Evolutionary conservation across 2,888 invertebrate genomes (phyloP).

Genomic region (Chydorus sphaericus): DNA sequence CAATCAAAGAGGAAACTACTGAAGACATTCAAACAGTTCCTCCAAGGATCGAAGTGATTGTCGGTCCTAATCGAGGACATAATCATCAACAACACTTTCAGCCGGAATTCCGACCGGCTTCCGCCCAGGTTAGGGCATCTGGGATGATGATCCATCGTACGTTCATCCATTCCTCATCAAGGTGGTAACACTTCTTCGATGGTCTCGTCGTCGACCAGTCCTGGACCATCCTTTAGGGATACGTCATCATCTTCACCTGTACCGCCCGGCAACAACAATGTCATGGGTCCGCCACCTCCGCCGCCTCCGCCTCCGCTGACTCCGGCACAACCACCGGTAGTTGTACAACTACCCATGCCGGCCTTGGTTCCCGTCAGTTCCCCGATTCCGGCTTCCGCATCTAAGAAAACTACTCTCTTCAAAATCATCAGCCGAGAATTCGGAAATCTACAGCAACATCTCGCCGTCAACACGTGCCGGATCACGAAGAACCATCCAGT

Average conservation of each 20-base stretch:
- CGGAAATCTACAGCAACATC: conserved; percentile 9
- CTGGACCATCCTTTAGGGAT: background rate
- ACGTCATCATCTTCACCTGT: background rate
- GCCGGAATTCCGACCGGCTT: conserved; percentile 3
- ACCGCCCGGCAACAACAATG: too few relatives aligned
- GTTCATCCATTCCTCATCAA: background rate
- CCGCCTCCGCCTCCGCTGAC: background rate
- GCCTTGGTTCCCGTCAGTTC: too few relatives aligned
- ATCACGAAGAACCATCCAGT: conserved; percentile 66
- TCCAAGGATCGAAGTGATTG: conserved; percentile 6
- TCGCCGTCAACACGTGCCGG: conserved; percentile 17
- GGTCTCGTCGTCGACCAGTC: conserved; percentile 8
- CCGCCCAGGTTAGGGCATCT: background rate
- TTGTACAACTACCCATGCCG: background rate
- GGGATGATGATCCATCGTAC: background rate
- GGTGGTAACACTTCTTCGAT: conserved; percentile 1
- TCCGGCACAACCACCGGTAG: background rate
- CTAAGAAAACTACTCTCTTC: background rate
- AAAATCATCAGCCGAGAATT: background rate
- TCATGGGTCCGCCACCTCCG: background rate
- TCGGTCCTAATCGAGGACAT: background rate
- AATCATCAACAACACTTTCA: too few relatives aligned
- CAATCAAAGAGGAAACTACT: background rate
- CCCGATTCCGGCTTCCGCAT: background rate
- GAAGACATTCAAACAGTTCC: background rate